These are phyloP conservation scores for Microplitis mediator DNA, from an alignment of 1,140 invertebrate genomes.

Conservation along the genomic window DNA sequence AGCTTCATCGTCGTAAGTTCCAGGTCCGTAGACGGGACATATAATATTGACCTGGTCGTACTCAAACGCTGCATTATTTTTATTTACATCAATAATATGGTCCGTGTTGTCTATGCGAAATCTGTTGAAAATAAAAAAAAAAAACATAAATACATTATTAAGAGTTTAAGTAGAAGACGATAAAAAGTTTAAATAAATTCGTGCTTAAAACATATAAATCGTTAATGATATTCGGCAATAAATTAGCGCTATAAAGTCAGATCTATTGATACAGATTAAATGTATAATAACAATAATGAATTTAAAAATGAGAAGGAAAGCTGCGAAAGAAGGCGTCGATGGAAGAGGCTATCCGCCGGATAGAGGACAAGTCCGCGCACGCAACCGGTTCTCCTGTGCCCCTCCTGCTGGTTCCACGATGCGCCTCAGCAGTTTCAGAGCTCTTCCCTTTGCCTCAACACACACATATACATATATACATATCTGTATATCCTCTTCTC, in stretches of 20 bases:
- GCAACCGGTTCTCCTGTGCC: slow-evolving; percentile 55
- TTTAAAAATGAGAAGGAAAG: slow-evolving; percentile 40
- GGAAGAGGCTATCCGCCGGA: slow-evolving; percentile 6
- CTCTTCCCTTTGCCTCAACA: slow-evolving; percentile 33
- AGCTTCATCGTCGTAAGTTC: slow-evolving; percentile 85
- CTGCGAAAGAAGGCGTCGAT: slow-evolving; percentile 24
- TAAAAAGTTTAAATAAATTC: no score
- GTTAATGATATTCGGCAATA: no score
- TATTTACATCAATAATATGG: slow-evolving; percentile 95
- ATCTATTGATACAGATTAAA: slow-evolving; percentile 23
- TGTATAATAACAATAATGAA: slow-evolving; percentile 34
- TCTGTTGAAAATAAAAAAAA: slow-evolving; percentile 62
- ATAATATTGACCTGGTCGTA: slow-evolving; percentile 96
- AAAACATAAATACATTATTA: not conserved
- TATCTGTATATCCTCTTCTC: slow-evolving; percentile 28
- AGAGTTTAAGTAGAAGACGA: no score
- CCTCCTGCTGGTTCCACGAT: slow-evolving; percentile 18
- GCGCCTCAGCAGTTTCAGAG: slow-evolving; percentile 32
- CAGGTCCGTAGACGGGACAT: slow-evolving; percentile 88
- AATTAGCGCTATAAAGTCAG: no score
- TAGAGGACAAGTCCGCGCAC: slow-evolving; percentile 24
- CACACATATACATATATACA: slow-evolving; percentile 29
- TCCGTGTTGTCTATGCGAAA: slow-evolving; percentile 97
- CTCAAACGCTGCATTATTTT: slow-evolving; percentile 89
- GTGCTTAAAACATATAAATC: not conserved